Conservation (phyloP, 2,888 invertebrate genomes). For the Bembecia ichneumoniformis region DNA sequence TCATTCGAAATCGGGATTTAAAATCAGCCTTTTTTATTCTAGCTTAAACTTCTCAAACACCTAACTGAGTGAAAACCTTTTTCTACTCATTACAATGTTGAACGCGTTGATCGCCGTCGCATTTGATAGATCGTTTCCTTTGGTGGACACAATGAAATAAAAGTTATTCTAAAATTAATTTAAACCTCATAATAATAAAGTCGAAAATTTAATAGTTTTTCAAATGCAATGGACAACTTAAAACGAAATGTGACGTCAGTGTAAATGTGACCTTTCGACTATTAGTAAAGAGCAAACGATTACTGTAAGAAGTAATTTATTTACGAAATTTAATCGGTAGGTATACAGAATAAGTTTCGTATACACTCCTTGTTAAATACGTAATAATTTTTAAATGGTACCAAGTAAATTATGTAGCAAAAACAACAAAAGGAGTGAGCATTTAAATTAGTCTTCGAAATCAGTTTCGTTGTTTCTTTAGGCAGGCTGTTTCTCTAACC, state of each 20-base stretch:
- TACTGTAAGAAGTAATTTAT: no score
- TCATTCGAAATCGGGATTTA: no score
- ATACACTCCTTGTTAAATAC: no score
- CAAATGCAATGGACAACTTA: no score
- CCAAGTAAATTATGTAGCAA: no score
- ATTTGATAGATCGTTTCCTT: conserved; percentile 48
- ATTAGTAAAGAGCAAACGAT: not conserved
- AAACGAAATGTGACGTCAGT: not conserved
- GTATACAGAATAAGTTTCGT: no score
- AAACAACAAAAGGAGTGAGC: not conserved
- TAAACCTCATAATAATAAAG: not conserved
- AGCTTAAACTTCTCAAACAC: not conserved
- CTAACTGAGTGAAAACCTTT: not conserved
- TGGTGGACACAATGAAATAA: not conserved
- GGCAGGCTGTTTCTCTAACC: conserved; percentile 1
- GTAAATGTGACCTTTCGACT: not conserved
- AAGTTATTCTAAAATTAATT: not conserved
- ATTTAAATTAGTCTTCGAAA: not conserved
- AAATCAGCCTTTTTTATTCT: not conserved
- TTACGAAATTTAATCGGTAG: no score
- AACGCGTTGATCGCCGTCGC: conserved; percentile 37
- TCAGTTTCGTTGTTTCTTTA: not conserved
- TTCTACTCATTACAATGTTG: conserved; percentile 37
- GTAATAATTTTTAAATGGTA: no score
- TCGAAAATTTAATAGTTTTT: no score